Evolutionary conservation across 2,113 vertebrate species (phyloP), one percentile per base, ranked within the genome.

Genomic region (Leptobrachium leishanense): DNA sequence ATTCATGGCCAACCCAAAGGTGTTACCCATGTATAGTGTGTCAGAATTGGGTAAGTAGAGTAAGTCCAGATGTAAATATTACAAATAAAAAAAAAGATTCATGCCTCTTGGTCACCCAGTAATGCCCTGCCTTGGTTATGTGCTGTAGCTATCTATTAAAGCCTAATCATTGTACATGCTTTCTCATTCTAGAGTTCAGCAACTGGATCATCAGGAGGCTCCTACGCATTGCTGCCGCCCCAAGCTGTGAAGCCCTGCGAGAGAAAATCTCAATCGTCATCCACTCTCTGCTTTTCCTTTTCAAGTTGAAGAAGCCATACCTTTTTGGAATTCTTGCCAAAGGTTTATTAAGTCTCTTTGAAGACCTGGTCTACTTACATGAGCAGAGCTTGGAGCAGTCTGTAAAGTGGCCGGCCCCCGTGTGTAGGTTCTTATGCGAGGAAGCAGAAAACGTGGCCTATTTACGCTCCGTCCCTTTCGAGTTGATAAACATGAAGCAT

Each of bases 161-260:
- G 46, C 46, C 46, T 50, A 50, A 50, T 50, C 46, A 50, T 50
- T 50, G 4, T 5, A 50, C 8, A 50, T 50, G 46, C 8, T 50
- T 8, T 50, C 31, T 69, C 76, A 80, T 82, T 55, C 77, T 84
- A 99, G 98, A 96, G 86, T 99, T 99, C 80, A 96, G 93, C 88
- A 95, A 93, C 77, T 99, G 97, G 97, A 97, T 97, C 80, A 91
- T 94, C n/a, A 88, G 90, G 72, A 95, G 95, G 73, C 92, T 99
- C 81, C 89, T 98, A 11, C 91, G 96, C 11, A 95, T 98, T 82
- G 93, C 94, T 62, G 94, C 96, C 0, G 84, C 94, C 84, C 98
- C 96, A 31, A 93, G 92, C 81, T 98, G 97, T 82, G 88, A 88
- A 9, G 2, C 81, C 0, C 91, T 99, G 86, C 96, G 97, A 54